Base-by-base conservation (phyloP, 2,888 invertebrate species). In the Epinotia nisella region DNA sequence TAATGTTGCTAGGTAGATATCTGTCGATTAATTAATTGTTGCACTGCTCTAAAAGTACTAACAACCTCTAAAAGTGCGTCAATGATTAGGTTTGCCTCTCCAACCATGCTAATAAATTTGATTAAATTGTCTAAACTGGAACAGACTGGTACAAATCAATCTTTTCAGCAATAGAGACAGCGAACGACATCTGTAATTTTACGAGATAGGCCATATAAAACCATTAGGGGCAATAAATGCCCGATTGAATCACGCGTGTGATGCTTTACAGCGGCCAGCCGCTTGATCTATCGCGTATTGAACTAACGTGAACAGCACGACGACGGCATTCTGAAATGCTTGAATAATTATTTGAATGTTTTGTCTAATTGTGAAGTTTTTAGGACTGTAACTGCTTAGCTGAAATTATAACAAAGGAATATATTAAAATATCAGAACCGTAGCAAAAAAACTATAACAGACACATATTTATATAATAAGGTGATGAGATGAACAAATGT, bases 221-320 rank as follows among this genome's bases (percentile, higher is more conserved):
- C 82, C 82, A 88, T 89, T 88, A 88, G 82, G 80, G 78, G 85
- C 83, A 84, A 87, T 89, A 88, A 88, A 88, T 83, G 86, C 79
- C 83, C 76, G 79, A 81, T 83, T 79, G 77, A 79, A 77, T 84
- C 82, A 84, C 81, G 82, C 82, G 81, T 81, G 80, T 82, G 84
- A 84, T 82, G 81, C 78, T 88, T 86, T 83, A 85, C 80, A 84
- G 80, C 78, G 70, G 21, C 62, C 59, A 56, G 79, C 80, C 80
- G 80, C 79, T 82, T 84, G 81, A 85, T 79, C 83, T 86, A 86
- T 82, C 77, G 80, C 29, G 49, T 56, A 68, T 49, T 64, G 64
- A 51, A 51, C 51, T 64, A 59, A 67, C 56, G 51, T 49, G 62
- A 65, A 68, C 70, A 66, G 49, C 61, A 49, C 49, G 53, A 51